phyloP scores from a whole-genome alignment of 30 jellyfish, hydroid and myxozoan genomes.

The Aurelia aurita complex sp. Pacific region DNA sequence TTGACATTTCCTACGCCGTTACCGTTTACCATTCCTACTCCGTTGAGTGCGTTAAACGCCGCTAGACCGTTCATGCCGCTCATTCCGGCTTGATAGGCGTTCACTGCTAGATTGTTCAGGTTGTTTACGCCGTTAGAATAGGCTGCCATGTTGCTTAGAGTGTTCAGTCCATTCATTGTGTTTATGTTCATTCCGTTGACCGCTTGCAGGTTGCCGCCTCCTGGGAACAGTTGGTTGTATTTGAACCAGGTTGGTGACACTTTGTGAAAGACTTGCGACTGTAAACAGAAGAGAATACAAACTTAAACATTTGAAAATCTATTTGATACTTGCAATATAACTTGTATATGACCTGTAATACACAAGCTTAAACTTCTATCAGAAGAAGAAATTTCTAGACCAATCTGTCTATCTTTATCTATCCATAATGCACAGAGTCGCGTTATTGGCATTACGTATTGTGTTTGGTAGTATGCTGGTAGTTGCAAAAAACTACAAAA shows the following conservation, averaged over 20 bases:
- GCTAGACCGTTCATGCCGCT: constrained; percentile 84
- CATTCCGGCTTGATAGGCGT: constrained; percentile 91
- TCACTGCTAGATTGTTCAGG: constrained; percentile 73
- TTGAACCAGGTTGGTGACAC: constrained; percentile 98
- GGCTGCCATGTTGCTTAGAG: constrained; percentile 87
- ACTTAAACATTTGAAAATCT: not conserved
- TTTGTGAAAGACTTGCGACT: constrained; percentile 79
- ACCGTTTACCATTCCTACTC: constrained; percentile 92
- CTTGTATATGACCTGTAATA: too few species aligned
- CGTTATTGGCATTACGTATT: too few species aligned
- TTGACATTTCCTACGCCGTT: constrained; percentile 73
- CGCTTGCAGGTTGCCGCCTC: constrained; percentile 77
- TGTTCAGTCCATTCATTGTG: constrained; percentile 83
- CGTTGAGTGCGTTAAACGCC: constrained; percentile 85
- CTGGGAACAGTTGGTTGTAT: constrained; percentile 88
- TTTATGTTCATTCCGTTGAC: constrained; percentile 92
- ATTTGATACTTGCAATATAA: too few species aligned
- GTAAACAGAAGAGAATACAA: constrained; percentile 1
- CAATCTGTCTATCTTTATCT: too few species aligned
- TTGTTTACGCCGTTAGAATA: constrained; percentile 86
- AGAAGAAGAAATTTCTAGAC: too few species aligned
- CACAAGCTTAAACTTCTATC: too few species aligned
- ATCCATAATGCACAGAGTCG: too few species aligned
- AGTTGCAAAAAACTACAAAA: too few species aligned
- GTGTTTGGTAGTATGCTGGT: too few species aligned